Conservation (phyloP, 2,797 vertebrate genomes). For the Crenichthys baileyi region DNA sequence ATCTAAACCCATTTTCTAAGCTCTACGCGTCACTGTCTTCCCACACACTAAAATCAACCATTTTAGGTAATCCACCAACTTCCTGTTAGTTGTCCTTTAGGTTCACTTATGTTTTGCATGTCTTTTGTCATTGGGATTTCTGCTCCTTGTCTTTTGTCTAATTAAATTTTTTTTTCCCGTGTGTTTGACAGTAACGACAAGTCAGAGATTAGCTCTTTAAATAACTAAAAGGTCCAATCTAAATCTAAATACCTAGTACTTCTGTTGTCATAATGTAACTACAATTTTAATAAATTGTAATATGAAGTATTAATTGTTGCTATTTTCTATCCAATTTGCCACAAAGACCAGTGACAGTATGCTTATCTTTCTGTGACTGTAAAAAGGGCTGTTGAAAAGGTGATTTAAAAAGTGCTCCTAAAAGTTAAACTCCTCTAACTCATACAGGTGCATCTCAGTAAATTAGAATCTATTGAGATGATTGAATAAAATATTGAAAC, state of each 20-base stretch:
- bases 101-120: conserved; percentile 66
- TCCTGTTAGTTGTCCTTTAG: conserved; percentile 51
- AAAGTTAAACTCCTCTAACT: neutral
- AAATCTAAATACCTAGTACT: neutral
- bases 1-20: conserved; percentile 56
- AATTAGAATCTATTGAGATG: neutral
- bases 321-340: conserved; percentile 6
- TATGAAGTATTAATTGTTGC: neutral
- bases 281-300: no score
- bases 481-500: neutral
- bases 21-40: conserved; percentile 45
- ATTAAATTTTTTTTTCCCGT: conserved; percentile 45
- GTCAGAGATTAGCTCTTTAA: neutral
- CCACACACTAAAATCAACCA: conserved; percentile 62
- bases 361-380: neutral
- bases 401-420: neutral
- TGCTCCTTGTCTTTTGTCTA: conserved; percentile 63
- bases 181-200: conserved; percentile 37
- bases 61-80: conserved; percentile 46
- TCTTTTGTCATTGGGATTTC: conserved; percentile 48
- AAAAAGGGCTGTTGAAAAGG: neutral
- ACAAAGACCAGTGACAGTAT: conserved; percentile 2
- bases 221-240: neutral
- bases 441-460: neutral
- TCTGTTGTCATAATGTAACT: neutral